Evolutionary conservation across 2,888 invertebrate species (phyloP), one percentile per base, ranked within the genome.

Genomic region (Eupeodes luniger): DNA sequence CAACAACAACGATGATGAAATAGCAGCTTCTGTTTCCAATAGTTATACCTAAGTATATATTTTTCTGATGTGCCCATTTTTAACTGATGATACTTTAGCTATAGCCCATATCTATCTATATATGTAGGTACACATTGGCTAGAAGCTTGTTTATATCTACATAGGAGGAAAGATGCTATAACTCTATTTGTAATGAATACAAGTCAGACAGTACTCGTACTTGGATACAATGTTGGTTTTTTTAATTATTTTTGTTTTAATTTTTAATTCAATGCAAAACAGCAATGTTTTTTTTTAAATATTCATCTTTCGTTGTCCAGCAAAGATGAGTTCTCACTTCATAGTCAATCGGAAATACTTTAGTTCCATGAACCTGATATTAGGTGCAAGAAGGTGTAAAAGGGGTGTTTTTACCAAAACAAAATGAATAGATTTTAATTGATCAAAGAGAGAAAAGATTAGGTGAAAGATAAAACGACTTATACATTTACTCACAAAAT

Each of bases 361-460:
- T 7, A 44, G 19, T 44, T 47, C 44, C 19, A 2, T 19, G 19
- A 9, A 44, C 10, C 11, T 19, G 12, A 47, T n/a, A 11, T 27
- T 10, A 10, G n/a, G 40, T 5, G 5, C 4, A 36, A 40, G 59
- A 40, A 10, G 19, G 34, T 9, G n/a, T n/a, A n/a, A n/a, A 55
- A 47, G 34, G 53, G n/a, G 51, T 55, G 62, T 87, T 82, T 66
- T 64, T 78, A 74, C 74, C 77, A 74, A 88, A 78, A 76, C 77
- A 81, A 81, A 81, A 84, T 74, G 74, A 77, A 77, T 84, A 77
- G 83, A 80, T 84, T 74, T 70, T 51, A 75, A 77, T 77, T 84
- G 84, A 88, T 88, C 84, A 88, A 88, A 88, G 87, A 80, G 84
- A 87, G 84, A 80, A 62, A 76, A 7, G 87, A 81, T 77, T 80